Base-by-base conservation (phyloP, 2,888 invertebrate genomes). In the Heteropelma amictum region DNA sequence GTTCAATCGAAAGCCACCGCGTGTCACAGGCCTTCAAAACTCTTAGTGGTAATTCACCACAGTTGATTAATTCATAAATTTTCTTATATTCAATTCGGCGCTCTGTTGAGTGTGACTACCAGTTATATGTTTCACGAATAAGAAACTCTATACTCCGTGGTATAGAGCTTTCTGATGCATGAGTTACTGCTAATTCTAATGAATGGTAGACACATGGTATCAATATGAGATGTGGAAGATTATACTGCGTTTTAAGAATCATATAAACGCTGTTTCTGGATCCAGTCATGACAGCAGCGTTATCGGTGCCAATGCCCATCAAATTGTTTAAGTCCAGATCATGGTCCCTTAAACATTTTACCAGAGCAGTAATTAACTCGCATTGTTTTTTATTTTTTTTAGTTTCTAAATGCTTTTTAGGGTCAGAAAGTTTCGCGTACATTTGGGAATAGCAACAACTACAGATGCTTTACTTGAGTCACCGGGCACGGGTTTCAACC, bases 131-230 rank as follows among this genome's bases (percentile, higher is more conserved):
- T 47, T 73, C 75, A 17, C 83, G 76, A 84, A 85, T 53, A 8
- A 85, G 42, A 73, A 82, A 85, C 75, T 85, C 83, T 0, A 85
- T 38, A 81, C 86, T 83, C 68, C 84, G 76, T 5, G 61, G 72
- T 1, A 79, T 19, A 33, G 70, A 68, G 53, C 83, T 73, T 72
- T 79, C 72, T 3, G 81, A 38, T 8, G 83, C 83, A 21, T 63
- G 49, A 17, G 84, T 81, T 19, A 83, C 81, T 14, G 84, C 83
- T 12, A 85, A 69, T 51, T 86, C 84, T 19, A 87, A 68, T 10
- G 85, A 86, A 77, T 88, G 87, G 65, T 86, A 87, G 4, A 86
- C 75, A 79, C 87, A 86, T 42, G 82, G 73, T n/a, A 86, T 78
- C 68, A 86, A 77, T 76, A 84, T 77, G 60, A 84, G 67, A 58